These are phyloP conservation scores for Amblyopsis hoosieri DNA, from an alignment of 2,797 vertebrate species.

Conservation along the genomic window DNA sequence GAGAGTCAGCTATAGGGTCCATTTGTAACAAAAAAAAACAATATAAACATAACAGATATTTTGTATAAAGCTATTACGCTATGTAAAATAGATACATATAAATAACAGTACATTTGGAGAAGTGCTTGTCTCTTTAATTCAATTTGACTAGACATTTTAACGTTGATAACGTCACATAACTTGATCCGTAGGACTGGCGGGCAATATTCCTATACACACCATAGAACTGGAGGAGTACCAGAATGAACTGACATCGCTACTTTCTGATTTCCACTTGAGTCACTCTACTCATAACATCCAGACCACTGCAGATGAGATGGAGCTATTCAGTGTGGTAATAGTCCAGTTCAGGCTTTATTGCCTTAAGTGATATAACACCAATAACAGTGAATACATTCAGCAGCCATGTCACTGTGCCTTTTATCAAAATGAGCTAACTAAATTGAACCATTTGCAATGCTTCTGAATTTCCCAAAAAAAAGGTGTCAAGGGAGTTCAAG, in stretches of 20 bases:
- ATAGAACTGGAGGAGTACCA: conserved; percentile 65
- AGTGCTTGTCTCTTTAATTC: background rate
- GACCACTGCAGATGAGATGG: conserved; percentile 72
- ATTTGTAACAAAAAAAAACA: too few relatives aligned
- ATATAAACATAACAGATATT: too few relatives aligned
- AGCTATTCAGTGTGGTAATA: conserved; percentile 73
- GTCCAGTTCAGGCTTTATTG: too few relatives aligned
- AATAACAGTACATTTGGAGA: background rate
- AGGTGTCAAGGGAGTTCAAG: conserved; percentile 76
- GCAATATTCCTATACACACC: conserved; percentile 30
- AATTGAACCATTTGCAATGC: background rate
- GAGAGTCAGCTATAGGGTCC: conserved; percentile 15
- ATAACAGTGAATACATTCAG: too few relatives aligned
- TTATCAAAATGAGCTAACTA: too few relatives aligned
- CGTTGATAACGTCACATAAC: background rate
- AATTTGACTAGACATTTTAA: background rate
- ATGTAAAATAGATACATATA: background rate
- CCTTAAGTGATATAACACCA: too few relatives aligned
- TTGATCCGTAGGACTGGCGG: conserved; percentile 19
- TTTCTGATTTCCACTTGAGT: conserved; percentile 68
- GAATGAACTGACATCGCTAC: conserved; percentile 66
- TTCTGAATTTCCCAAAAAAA: conserved; percentile 2
- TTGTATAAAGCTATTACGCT: background rate
- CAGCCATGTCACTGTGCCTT: too few relatives aligned
- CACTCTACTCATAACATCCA: conserved; percentile 57